phyloP scores from a whole-genome alignment of 2,113 vertebrate genomes.

The Neoarius graeffei region DNA sequence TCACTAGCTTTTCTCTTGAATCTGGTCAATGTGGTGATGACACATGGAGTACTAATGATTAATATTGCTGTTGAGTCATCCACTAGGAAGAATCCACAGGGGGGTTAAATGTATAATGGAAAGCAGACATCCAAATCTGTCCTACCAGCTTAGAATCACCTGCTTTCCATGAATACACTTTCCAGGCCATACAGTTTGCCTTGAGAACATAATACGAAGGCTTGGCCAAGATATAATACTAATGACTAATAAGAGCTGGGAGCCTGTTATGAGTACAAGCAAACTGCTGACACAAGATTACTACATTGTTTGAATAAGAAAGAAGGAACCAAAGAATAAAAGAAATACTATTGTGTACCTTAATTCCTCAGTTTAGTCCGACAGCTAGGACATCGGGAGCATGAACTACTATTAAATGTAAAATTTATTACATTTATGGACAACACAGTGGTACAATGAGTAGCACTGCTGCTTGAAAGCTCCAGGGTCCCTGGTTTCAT shows the following conservation, averaged over 20 bases:
- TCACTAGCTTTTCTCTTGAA: not conserved
- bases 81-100: slow-evolving; percentile 33
- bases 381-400: not conserved
- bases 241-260: not conserved
- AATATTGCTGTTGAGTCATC: slow-evolving; percentile 47
- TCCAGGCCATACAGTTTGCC: not conserved
- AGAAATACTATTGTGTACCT: not conserved
- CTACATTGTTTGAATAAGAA: not conserved
- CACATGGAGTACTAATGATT: slow-evolving; percentile 48
- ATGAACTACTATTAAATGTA: not conserved
- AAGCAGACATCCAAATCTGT: slow-evolving; percentile 41
- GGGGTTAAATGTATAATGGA: slow-evolving; percentile 41
- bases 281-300: slow-evolving; percentile 13
- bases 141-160: slow-evolving; percentile 18
- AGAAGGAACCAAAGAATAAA: not conserved
- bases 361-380: not conserved
- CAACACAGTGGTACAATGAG: not conserved
- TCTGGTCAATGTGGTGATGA: slow-evolving; percentile 28
- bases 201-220: slow-evolving; percentile 1
- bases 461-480: not conserved
- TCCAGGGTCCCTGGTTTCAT: not conserved
- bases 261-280: not conserved
- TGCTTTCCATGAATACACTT: slow-evolving; percentile 42
- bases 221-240: slow-evolving; percentile 9
- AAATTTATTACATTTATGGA: not conserved